Base-by-base conservation (phyloP, 2,113 vertebrate genomes). In the Siphamia tubifer region DNA sequence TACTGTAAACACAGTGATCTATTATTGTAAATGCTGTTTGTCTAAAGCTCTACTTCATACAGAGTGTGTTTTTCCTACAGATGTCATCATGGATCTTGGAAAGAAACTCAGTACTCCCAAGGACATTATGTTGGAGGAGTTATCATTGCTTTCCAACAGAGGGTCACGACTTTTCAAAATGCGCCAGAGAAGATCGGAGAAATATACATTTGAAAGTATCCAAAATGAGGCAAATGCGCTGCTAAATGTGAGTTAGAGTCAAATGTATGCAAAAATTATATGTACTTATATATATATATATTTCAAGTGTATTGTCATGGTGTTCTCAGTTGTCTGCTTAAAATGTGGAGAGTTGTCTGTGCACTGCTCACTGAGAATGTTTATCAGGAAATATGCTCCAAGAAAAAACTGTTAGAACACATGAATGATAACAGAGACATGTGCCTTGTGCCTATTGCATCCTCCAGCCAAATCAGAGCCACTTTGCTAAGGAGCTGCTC, bases 41-140 rank as follows among this genome's bases (percentile, higher is more conserved):
- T 23, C 8, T 27, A 25, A 4, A 3, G 6, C 6, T 27, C 0
- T 32, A 23, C 2, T 24, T 24, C 2, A 21, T 19, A 8, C 15
- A 16, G 4, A 17, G 17, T 15, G 27, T 65, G 16, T 39, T 25
- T 35, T 35, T 12, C 52, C 15, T 15, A 2, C 88, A 98, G 97
- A 89, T 24, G 88, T 92, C 44, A 82, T 77, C 42, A 92, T 98
- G 84, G 93, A 98, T 79, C 93, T 98, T 1, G 98, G 98, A 1
- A 99, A 97, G 83, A 99, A 99, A 82, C 93, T 96, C 81, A 96
- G 96, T 85, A 92, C 91, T 1, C 98, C 98, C 13, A 95, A 94
- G 84, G 98, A 99, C 75, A 98, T 99, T 77, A 99, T 99, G 98
- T 79, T 99, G 83, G 98, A 99, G 85, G 98, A 99, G 66, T 51